phyloP scores from a whole-genome alignment of 2,113 vertebrate species.

The Conger conger region DNA sequence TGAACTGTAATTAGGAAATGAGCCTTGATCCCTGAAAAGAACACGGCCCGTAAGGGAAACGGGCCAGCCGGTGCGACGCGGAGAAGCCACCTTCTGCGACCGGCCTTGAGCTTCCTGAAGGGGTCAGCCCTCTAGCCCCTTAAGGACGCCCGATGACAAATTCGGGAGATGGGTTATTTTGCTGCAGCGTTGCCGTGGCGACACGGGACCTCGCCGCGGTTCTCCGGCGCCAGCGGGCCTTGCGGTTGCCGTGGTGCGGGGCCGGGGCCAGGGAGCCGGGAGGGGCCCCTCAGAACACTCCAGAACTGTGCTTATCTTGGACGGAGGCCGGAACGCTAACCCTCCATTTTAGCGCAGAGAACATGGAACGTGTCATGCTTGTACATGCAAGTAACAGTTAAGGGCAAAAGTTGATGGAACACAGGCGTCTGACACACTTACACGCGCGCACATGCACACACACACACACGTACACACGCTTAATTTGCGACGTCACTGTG shows the following conservation, averaged over 20 bases:
- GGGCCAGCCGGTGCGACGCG: background rate
- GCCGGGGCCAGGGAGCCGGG: background rate
- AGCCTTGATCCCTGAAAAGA: conserved; percentile 55
- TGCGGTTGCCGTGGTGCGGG: too few relatives aligned
- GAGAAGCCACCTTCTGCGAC: background rate
- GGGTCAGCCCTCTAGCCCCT: background rate
- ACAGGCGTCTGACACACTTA: background rate
- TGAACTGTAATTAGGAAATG: conserved; percentile 71
- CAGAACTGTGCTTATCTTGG: background rate
- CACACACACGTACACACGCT: background rate
- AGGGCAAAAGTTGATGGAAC: too few relatives aligned
- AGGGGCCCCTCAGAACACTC: background rate
- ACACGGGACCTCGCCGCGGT: background rate
- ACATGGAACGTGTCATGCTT: too few relatives aligned
- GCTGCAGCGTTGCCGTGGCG: background rate
- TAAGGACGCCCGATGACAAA: background rate
- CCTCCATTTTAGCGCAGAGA: too few relatives aligned
- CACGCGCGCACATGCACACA: background rate
- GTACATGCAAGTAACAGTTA: too few relatives aligned
- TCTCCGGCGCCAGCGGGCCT: background rate
- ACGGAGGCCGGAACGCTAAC: too few relatives aligned
- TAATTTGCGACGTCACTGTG: background rate
- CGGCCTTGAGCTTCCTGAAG: background rate
- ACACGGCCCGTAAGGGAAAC: too few relatives aligned
- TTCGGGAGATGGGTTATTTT: background rate